Percentiles rank a stretch among this genome's conserved stretches.
phyloP scores from a whole-genome alignment of 2,797 vertebrate genomes.

The Scomberomorus guttatus region DNA sequence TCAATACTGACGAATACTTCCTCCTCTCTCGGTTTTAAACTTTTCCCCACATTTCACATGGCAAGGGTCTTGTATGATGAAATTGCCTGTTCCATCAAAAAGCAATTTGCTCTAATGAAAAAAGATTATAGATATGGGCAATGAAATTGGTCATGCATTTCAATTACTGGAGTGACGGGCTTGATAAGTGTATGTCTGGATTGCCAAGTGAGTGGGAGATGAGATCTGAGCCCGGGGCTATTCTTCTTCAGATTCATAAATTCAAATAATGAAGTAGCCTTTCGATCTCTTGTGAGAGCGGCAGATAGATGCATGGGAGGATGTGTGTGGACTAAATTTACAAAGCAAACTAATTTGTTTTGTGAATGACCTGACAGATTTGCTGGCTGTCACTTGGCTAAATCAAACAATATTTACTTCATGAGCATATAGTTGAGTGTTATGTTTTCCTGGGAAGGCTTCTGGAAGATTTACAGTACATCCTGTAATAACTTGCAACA shows the following conservation, averaged over 20 bases:
- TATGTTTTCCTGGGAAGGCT: background rate
- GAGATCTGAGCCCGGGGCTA: conserved; percentile 15
- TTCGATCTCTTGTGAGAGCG: background rate
- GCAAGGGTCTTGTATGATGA: conserved; percentile 26
- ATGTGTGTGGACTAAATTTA: background rate
- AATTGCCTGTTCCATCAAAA: conserved; percentile 53
- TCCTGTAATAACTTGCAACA: background rate
- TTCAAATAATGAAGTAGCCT: conserved; percentile 21
- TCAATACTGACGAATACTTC: background rate
- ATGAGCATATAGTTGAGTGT: background rate
- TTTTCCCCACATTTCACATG: conserved; percentile 11
- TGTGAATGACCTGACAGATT: background rate
- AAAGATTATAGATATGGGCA: conserved; percentile 49
- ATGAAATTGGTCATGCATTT: conserved; percentile 59
- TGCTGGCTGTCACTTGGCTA: background rate
- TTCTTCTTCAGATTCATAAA: conserved; percentile 23
- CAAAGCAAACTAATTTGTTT: conserved; percentile 1
- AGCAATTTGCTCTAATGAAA: conserved; percentile 61
- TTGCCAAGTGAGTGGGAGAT: conserved; percentile 23
- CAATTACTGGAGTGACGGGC: conserved; percentile 34
- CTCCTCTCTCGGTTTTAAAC: background rate
- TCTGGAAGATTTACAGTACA: background rate
- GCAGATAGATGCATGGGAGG: background rate
- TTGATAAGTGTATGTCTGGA: conserved; percentile 40
- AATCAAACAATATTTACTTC: background rate